Evolutionary conservation across 2,797 vertebrate species (phyloP), one percentile per base, ranked within the genome.

Genomic region (Dryobates pubescens): DNA sequence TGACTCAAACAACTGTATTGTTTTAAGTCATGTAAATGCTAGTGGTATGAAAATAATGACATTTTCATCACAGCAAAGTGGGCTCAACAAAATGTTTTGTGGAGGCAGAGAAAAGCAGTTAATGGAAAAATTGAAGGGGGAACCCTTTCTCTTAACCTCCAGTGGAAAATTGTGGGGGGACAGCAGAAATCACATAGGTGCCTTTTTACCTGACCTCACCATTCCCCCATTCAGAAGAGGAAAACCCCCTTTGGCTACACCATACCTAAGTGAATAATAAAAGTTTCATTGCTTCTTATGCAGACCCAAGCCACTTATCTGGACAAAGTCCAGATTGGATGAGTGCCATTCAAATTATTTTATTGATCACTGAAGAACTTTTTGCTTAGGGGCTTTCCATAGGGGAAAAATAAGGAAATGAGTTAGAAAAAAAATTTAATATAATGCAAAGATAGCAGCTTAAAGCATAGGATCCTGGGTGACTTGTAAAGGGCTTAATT

Each of bases 371-470:
- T 18, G 57, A 88, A 92, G 87, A 96, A 53, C 36, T 62, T 72
- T 88, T 95, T 88, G 67, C 81, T 93, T 88, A 81, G 89, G 71
- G 86, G 76, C 89, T 94, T 94, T 86, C 84, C 97, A 92, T 65
- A 17, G 32, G 96, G 97, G 95, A 92, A 90, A 97, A 97, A 94
- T 89, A 96, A 96, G 97, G 96, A 98, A 97, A 96, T 94, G 82
- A 96, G 76, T 79, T 93, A 77, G 76, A 94, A 88, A 96, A 88
- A 96, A 94, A 94, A 94, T 91, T 82, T 96, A 96, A 96, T 97
- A 96, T 91, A 96, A 96, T 3, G 67, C 73, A 85, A 97, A 94
- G 91, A 89, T 59, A 67, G 64, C 61, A 85, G 53, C 64, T 94
- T 93, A 65, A 92, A 84, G 47, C 68, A 77, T 78, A 4, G 4